phyloP scores from a whole-genome alignment of 2,797 vertebrate species.

The Silurus aristotelis region DNA sequence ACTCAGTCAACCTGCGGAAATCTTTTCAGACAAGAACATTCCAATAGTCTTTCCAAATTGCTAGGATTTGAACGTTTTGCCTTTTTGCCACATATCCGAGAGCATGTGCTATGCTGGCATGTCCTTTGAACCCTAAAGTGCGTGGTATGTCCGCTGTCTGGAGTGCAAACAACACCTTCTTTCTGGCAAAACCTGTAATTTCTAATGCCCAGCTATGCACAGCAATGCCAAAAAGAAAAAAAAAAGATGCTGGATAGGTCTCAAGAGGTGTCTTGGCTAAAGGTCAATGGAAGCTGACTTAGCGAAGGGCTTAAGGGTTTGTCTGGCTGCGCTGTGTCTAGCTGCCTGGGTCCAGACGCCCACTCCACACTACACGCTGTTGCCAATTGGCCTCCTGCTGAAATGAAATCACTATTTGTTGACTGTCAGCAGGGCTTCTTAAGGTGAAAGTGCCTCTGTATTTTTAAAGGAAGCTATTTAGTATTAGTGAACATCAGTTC shows the following conservation, averaged over 20 bases:
- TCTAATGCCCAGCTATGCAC: conserved; percentile 52
- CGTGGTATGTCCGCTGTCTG: conserved; percentile 64
- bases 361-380: conserved; percentile 38
- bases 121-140: conserved; percentile 54
- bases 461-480: conserved; percentile 54
- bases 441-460: conserved; percentile 49
- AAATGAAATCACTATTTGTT: conserved; percentile 49
- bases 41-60: not conserved
- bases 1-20: conserved; percentile 18
- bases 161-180: conserved; percentile 64
- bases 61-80: conserved; percentile 5
- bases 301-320: conserved; percentile 43
- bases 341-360: conserved; percentile 37
- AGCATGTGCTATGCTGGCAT: conserved; percentile 16
- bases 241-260: conserved; percentile 42
- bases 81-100: conserved; percentile 15
- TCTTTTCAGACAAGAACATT: conserved; percentile 23
- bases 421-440: conserved; percentile 54
- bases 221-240: conserved; percentile 30
- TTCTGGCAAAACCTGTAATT: conserved; percentile 55
- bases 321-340: conserved; percentile 38
- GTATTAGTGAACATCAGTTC: conserved; percentile 48
- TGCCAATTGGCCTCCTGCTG: conserved; percentile 52
- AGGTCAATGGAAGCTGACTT: conserved; percentile 33
- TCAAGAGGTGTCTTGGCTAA: conserved; percentile 35